These are phyloP conservation scores for Stichopus horrens DNA, from an alignment of 53 echinoderm and acorn worm genomes.

Conservation along the genomic window DNA sequence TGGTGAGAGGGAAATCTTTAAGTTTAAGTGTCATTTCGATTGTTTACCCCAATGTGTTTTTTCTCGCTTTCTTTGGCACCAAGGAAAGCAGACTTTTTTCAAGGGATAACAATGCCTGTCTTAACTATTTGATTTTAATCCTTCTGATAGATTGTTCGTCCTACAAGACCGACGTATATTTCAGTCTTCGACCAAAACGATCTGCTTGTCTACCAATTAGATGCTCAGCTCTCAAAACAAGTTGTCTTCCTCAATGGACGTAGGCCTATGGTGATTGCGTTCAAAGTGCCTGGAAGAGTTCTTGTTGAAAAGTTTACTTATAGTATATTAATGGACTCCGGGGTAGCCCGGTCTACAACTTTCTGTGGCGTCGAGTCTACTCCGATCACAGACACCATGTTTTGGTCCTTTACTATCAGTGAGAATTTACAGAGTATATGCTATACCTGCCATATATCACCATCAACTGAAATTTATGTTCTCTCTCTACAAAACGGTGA, in stretches of 20 bases:
- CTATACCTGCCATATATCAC: no score
- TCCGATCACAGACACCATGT: neutral
- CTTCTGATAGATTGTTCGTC: conserved; percentile 8
- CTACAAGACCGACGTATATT: conserved; percentile 13
- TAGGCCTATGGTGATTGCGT: neutral
- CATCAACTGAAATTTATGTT: no score
- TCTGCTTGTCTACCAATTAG: neutral
- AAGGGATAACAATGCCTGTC: no score
- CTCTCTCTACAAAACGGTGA: no score
- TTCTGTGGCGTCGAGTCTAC: conserved; percentile 45
- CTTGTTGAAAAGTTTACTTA: conserved; percentile 11
- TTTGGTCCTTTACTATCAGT: conserved; percentile 36
- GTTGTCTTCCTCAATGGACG: neutral
- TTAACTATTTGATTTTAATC: no score
- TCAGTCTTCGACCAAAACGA: neutral
- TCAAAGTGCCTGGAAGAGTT: conserved; percentile 8
- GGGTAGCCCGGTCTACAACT: conserved; percentile 6
- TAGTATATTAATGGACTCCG: conserved; percentile 38
- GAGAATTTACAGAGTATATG: neutral
- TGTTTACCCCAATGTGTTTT: no score
- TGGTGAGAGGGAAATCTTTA: no score
- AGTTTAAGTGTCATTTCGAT: no score
- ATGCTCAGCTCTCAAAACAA: conserved; percentile 5
- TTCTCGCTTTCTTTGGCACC: no score
- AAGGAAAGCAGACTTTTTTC: no score